Percentiles rank a stretch among this genome's conserved stretches.
Evolutionary conservation across 1,140 invertebrate genomes (phyloP).

Genomic region (Drosophila littoralis): DNA sequence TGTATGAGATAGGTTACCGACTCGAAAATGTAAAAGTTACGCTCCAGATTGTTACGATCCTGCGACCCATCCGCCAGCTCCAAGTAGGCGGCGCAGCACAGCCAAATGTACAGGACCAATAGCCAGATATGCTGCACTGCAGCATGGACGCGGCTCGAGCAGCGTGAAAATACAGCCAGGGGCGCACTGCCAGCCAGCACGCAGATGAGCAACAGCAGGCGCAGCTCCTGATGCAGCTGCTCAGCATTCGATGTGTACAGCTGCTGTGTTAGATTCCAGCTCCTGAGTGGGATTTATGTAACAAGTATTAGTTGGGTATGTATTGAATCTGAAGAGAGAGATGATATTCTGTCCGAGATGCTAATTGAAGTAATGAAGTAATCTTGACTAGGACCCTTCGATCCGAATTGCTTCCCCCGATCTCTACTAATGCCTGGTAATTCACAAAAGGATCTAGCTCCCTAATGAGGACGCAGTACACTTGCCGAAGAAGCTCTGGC

Average conservation of each 20-base stretch:
- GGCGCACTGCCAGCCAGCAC: constrained; percentile 49
- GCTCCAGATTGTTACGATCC: constrained; percentile 30
- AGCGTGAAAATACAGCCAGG: constrained; percentile 29
- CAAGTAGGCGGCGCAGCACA: constrained; percentile 34
- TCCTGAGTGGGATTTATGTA: background rate
- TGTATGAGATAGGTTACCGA: constrained; percentile 52
- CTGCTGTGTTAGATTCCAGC: constrained; percentile 28
- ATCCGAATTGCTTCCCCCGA: no score
- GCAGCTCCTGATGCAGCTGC: constrained; percentile 24
- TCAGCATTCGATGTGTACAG: constrained; percentile 12
- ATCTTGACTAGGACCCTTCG: no score
- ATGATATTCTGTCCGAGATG: no score
- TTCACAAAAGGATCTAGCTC: no score
- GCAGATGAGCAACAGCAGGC: constrained; percentile 45
- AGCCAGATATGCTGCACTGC: constrained; percentile 52
- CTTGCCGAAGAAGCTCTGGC: no score
- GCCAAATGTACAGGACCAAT: constrained; percentile 31
- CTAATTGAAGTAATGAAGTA: no score
- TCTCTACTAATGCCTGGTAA: no score
- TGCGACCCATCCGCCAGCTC: constrained; percentile 36
- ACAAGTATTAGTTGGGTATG: no score
- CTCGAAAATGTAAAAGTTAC: constrained; percentile 51
- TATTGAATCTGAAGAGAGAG: no score
- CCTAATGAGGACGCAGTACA: no score
- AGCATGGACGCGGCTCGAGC: background rate